Base-by-base conservation (phyloP, 2,888 invertebrate species). In the Cancer borealis region DNA sequence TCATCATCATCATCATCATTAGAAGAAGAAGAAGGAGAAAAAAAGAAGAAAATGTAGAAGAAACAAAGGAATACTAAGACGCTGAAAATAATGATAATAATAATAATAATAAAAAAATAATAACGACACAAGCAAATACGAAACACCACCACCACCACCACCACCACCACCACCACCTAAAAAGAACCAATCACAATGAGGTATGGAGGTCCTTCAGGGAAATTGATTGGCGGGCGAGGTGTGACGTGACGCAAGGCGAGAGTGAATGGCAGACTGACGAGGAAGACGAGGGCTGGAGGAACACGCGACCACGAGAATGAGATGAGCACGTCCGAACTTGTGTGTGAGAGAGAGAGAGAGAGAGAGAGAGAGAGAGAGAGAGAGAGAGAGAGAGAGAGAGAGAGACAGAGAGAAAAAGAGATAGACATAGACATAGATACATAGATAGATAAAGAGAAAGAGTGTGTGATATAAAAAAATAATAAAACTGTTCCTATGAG, bases 221-320 rank as follows among this genome's bases (percentile, higher is more conserved):
- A 87, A 92, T 87, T 92, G 92, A 92, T 39, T 92, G 87, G 87
- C 66, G 10, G 88, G 92, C 54, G 45, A 92, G 87, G 87, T 92
- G 92, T 92, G 92, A 92, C 92, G 92, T 87, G 92, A 54, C 87
- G 54, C 87, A 84, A 54, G 54, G 92, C 39, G 87, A 26, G 84
- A 49, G 54, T 92, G 54, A 87, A 92, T 92, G 87, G 92, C 49
- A 87, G 54, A 8, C 39, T 84, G 92, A 92, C 92, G 87, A 79
- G 92, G 49, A 87, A 92, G 88, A 88, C 47, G 73, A 84, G 92
- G 14, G 84, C 46, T 45, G 92, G 84, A 26, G 87, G 54, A 84
- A 54, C 60, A 60, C 92, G 92, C 92, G 84, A 92, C 92, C 84
- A 8, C 14, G 14, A 92, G 49, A 92, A 26, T 92, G 92, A 92